Percentiles rank a stretch among this genome's conserved stretches.
These are phyloP conservation scores for Sesia bembeciformis DNA, from an alignment of 2,888 invertebrate species.

Conservation along the genomic window DNA sequence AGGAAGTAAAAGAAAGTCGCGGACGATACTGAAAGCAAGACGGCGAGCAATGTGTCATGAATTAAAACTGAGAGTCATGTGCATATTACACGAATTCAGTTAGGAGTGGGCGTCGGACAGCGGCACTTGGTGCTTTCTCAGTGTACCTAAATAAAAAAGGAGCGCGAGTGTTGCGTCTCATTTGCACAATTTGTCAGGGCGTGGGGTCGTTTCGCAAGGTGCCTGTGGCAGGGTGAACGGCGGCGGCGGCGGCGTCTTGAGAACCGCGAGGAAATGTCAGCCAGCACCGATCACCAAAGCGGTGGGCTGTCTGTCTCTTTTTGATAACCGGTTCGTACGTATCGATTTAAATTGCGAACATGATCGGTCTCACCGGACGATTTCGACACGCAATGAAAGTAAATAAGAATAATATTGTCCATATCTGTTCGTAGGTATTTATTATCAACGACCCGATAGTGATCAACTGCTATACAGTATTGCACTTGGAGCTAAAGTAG, in stretches of 20 bases:
- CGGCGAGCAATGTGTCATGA: too few relatives aligned
- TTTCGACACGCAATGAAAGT: constrained; percentile 9
- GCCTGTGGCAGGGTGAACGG: not conserved
- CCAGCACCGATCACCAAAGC: not conserved
- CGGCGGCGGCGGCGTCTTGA: too few relatives aligned
- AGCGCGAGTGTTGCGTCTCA: too few relatives aligned
- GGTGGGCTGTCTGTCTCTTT: constrained; percentile 1
- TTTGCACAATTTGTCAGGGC: not conserved
- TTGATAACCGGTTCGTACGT: constrained; percentile 11
- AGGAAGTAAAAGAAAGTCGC: too few relatives aligned
- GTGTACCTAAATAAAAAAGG: too few relatives aligned
- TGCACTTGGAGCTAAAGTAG: too few relatives aligned
- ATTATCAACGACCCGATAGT: constrained; percentile 1
- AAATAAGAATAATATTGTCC: constrained; percentile 4
- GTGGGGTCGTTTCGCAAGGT: not conserved
- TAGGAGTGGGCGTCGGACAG: too few relatives aligned
- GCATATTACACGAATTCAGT: too few relatives aligned
- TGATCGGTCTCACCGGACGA: constrained; percentile 6
- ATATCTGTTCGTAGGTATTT: not conserved
- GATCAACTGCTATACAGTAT: too few relatives aligned
- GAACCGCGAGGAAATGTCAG: constrained; percentile 4
- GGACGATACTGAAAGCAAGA: too few relatives aligned
- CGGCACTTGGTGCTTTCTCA: too few relatives aligned
- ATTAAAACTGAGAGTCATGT: too few relatives aligned
- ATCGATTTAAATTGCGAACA: constrained; percentile 10